These are phyloP conservation scores for Quiscalus mexicanus DNA, from an alignment of 2,113 vertebrate genomes.

Conservation along the genomic window DNA sequence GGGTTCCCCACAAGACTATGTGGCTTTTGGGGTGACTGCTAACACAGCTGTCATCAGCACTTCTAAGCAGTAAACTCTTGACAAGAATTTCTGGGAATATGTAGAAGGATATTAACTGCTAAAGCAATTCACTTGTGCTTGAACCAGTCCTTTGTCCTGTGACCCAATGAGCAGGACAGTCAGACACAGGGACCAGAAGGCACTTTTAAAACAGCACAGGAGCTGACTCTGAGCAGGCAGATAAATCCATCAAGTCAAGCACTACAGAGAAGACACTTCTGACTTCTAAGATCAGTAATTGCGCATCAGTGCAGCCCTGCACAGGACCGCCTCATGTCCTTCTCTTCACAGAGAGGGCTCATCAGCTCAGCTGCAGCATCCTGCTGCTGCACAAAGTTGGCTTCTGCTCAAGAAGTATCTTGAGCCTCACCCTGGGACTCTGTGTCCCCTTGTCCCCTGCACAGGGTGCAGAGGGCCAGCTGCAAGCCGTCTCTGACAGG, in stretches of 20 bases:
- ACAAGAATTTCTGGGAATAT: background rate
- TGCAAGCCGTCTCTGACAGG: background rate
- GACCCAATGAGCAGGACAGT: background rate
- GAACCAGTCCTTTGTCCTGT: background rate
- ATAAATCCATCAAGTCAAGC: background rate
- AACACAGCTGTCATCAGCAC: background rate
- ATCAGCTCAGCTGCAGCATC: background rate
- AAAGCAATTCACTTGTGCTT: background rate
- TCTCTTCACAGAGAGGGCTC: background rate
- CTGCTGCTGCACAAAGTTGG: background rate
- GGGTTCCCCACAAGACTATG: background rate
- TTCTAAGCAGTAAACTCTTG: background rate
- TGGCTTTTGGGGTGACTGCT: background rate
- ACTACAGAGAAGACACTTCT: fast-evolving
- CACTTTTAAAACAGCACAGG: fast-evolving
- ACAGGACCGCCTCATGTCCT: background rate
- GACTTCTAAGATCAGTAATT: background rate
- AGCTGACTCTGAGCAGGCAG: background rate
- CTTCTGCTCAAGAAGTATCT: background rate
- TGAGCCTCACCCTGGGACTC: fast-evolving
- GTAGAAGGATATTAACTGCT: background rate
- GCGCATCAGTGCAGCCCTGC: background rate
- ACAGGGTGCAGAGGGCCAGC: background rate
- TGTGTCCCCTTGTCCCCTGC: background rate
- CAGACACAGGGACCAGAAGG: fast-evolving